phyloP scores from a whole-genome alignment of 2,797 vertebrate species.

The Odontamblyopus lacepedii region DNA sequence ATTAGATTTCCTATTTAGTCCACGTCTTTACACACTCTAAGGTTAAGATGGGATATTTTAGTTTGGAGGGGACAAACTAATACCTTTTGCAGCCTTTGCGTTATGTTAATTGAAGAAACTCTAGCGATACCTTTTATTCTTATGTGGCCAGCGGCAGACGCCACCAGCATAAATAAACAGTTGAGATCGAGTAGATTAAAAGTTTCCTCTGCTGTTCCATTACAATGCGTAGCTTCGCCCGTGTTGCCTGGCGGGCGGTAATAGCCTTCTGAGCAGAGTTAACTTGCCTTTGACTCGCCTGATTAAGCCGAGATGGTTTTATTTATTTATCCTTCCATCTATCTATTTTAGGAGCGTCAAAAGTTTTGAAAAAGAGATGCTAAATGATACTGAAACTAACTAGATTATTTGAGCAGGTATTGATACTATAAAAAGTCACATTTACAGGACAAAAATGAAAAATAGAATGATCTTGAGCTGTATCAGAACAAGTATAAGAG shows the following conservation, averaged over 20 bases:
- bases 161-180: neutral
- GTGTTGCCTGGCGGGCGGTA: conserved; percentile 20
- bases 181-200: conserved; percentile 5
- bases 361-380: no score
- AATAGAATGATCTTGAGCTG: no score
- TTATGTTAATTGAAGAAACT: conserved; percentile 1
- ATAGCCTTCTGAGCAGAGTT: conserved; percentile 16
- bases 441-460: no score
- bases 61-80: neutral
- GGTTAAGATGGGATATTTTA: neutral
- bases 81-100: neutral
- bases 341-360: no score
- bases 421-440: no score
- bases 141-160: neutral
- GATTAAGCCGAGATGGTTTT: conserved; percentile 20
- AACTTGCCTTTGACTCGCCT: conserved; percentile 25
- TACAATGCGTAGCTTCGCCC: conserved; percentile 7
- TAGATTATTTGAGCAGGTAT: no score
- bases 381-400: no score
- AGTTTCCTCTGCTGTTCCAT: conserved; percentile 8
- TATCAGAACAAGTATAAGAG: no score
- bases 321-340: no score
- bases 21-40: no score
- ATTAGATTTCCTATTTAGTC: neutral
- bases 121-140: neutral